A percentile compares a stretch with the other conserved stretches of the same genome.
Conservation (phyloP, 2,113 vertebrate species). For the Pangasianodon hypophthalmus region DNA sequence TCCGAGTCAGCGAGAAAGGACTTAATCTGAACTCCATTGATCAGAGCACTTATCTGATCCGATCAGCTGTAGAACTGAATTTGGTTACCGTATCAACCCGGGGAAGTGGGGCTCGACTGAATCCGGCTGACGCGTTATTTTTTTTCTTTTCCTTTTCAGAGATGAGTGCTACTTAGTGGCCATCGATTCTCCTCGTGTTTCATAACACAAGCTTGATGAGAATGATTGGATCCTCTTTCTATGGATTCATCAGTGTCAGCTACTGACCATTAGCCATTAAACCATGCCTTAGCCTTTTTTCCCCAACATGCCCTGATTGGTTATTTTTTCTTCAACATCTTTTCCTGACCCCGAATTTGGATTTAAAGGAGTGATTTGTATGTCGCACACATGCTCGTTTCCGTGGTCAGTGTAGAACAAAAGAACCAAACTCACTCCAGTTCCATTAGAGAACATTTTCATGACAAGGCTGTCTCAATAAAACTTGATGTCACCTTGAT, state of each 20-base stretch:
- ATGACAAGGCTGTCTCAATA: slow-evolving; percentile 42
- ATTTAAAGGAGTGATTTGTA: not conserved
- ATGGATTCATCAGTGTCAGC: slow-evolving; percentile 31
- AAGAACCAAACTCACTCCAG: slow-evolving; percentile 29
- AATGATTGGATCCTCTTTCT: slow-evolving; percentile 22
- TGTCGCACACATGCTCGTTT: not conserved
- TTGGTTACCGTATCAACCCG: slow-evolving; percentile 15
- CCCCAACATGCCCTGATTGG: not conserved
- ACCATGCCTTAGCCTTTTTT: not conserved
- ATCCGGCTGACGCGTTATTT: not conserved
- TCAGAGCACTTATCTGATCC: slow-evolving; percentile 19
- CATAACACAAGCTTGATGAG: slow-evolving; percentile 36
- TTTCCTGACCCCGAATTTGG: not conserved
- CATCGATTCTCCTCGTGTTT: slow-evolving; percentile 46
- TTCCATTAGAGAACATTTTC: slow-evolving; percentile 51
- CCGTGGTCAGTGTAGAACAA: slow-evolving; percentile 28
- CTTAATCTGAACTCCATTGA: slow-evolving; percentile 32
- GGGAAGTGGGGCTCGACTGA: slow-evolving; percentile 14
- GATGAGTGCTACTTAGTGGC: slow-evolving; percentile 49
- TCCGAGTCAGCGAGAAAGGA: not conserved
- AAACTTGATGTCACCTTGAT: slow-evolving; percentile 63
- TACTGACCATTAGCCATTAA: slow-evolving; percentile 26
- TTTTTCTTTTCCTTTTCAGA: slow-evolving; percentile 23
- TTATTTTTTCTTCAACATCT: not conserved
- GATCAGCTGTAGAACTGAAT: slow-evolving; percentile 29